Percentiles rank a stretch among this genome's conserved stretches.
Conservation (phyloP, 2,888 invertebrate species). For the Ophraella communa region DNA sequence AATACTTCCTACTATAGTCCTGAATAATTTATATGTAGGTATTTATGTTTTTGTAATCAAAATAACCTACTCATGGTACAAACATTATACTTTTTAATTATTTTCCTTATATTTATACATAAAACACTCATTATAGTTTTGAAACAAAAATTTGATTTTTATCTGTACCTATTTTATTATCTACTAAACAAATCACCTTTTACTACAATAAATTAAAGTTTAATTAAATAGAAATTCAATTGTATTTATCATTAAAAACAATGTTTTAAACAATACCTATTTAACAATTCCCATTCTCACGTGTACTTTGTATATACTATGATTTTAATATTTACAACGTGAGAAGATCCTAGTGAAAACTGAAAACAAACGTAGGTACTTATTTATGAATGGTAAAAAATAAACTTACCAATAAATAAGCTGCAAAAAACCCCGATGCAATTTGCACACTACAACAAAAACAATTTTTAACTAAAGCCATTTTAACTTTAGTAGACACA, state of each 20-base stretch:
- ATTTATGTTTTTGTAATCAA: too few species aligned
- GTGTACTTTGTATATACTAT: not conserved
- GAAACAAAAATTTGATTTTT: too few species aligned
- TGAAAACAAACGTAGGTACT: not conserved
- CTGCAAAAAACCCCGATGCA: slow-evolving; percentile 60
- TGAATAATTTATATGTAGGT: too few species aligned
- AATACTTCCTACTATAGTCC: not conserved
- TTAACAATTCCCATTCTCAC: not conserved
- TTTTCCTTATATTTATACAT: too few species aligned
- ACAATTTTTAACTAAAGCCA: slow-evolving; percentile 59
- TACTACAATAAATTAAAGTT: too few species aligned
- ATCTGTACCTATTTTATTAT: too few species aligned
- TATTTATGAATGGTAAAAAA: not conserved
- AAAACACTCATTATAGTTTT: too few species aligned
- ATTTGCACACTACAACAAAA: slow-evolving; percentile 61
- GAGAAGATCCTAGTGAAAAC: not conserved
- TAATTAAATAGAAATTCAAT: not conserved
- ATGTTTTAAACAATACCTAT: not conserved
- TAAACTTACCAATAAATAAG: slow-evolving; percentile 59
- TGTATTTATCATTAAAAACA: too few species aligned
- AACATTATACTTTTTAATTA: too few species aligned
- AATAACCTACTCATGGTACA: too few species aligned
- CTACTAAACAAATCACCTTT: too few species aligned
- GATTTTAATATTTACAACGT: not conserved
- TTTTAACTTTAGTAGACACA: slow-evolving; percentile 40